Base-by-base conservation (phyloP, 2,797 vertebrate genomes). In the Acridotheres tristis region DNA sequence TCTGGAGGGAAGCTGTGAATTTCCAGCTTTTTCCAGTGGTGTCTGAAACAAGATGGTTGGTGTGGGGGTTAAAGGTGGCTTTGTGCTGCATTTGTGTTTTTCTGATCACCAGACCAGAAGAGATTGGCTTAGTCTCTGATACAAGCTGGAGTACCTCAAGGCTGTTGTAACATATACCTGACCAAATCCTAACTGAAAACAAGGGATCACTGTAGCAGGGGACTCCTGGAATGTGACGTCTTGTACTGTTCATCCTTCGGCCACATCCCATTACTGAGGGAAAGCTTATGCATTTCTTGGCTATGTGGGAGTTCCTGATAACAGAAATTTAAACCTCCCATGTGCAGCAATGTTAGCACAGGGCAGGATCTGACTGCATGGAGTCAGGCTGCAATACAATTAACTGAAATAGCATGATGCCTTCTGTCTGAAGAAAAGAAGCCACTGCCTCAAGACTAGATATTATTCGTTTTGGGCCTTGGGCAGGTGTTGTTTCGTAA, bases 51-150 rank as follows among this genome's bases (percentile, higher is more conserved):
- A 51, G 40, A 61, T 36, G 54, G 38, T 40, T 89, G n/a, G 40
- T 82, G 38, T 77, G 10, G 17, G 55, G 26, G 32, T 81, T 94
- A 88, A 93, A 92, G 74, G 80, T 74, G 53, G 23, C 65, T 85
- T 77, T 80, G 34, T 79, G 71, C 55, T 87, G 63, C 1, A 0
- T 81, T 88, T 86, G 25, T 85, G 58, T 72, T 93, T 87, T 95
- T 80, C 71, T 94, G 69, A 90, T 59, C 63, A 51, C 42, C 45
- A 78, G 93, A 85, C 81, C 86, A 82, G 89, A 94, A 95, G 42
- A 88, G 45, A 84, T 86, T 71, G 53, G 71, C 43, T 96, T 95
- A 86, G 80, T 86, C 53, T 78, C 59, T 79, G 67, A 61, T 85
- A 66, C 38, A 86, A 83, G 51, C 40, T 63, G 42, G 50, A 79